phyloP scores from a whole-genome alignment of 2,113 vertebrate genomes.

The Scalopus aquaticus region DNA sequence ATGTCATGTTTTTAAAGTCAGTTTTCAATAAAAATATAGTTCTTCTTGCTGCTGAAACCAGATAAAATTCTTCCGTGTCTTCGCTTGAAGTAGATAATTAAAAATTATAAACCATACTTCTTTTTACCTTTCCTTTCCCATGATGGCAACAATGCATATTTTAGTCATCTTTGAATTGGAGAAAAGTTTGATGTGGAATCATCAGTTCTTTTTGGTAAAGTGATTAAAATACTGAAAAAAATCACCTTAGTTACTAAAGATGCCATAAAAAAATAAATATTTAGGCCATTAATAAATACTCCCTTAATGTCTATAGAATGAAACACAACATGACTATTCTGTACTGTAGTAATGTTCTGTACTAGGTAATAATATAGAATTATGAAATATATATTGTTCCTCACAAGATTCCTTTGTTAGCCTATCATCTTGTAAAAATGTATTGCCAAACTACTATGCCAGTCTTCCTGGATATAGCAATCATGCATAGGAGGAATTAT shows the following conservation, averaged over 20 bases:
- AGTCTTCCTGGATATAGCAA: neutral
- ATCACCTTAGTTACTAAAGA: conserved; percentile 70
- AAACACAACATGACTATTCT: neutral
- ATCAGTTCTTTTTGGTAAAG: conserved; percentile 68
- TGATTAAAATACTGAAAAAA: conserved; percentile 75
- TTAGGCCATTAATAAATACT: conserved; percentile 63
- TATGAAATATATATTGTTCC: neutral
- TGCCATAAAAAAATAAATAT: conserved; percentile 62
- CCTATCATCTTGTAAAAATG: neutral
- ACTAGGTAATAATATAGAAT: neutral
- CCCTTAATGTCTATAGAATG: neutral
- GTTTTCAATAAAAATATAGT: conserved; percentile 20
- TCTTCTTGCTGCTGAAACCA: conserved; percentile 3
- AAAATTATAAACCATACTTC: neutral
- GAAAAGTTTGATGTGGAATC: neutral
- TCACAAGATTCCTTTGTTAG: neutral
- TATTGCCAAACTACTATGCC: neutral
- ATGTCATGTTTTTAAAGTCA: neutral
- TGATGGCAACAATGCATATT: neutral
- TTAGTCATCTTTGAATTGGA: neutral
- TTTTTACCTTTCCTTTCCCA: neutral
- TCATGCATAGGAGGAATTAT: neutral
- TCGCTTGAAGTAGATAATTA: neutral
- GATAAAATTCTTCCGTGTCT: neutral
- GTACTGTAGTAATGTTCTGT: neutral